Evolutionary conservation across 2,113 vertebrate species (phyloP).

Genomic region (Sinocyclocheilus grahami): DNA sequence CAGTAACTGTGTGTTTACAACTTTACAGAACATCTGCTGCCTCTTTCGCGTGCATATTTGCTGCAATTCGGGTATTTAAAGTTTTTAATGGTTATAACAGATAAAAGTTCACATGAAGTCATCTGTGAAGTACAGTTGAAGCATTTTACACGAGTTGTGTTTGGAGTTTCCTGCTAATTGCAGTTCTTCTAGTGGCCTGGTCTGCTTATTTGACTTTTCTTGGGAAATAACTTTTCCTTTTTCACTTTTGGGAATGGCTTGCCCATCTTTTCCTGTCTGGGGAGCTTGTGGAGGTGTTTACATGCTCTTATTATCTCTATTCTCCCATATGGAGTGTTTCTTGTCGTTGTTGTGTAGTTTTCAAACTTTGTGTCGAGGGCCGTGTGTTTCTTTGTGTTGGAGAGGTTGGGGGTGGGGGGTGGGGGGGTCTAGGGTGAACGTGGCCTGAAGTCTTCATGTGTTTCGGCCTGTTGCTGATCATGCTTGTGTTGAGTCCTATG

Average conservation of each 20-base stretch:
- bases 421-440: constrained; percentile 21
- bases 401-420: background rate
- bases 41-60: background rate
- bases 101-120: background rate
- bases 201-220: constrained; percentile 38
- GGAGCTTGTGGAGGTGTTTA: background rate
- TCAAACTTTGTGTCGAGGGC: constrained; percentile 24
- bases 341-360: constrained; percentile 4
- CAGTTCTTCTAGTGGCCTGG: background rate
- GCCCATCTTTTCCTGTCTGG: background rate
- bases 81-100: constrained; percentile 5
- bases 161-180: background rate
- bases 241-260: background rate
- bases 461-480: constrained; percentile 23
- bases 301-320: background rate
- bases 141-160: background rate
- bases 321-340: background rate
- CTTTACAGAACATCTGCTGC: background rate
- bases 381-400: constrained; percentile 41
- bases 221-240: constrained; percentile 10
- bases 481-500: background rate
- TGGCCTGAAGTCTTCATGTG: constrained; percentile 37
- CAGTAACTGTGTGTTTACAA: background rate
- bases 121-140: background rate
- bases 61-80: background rate